Percentiles rank a stretch among this genome's conserved stretches.
These are phyloP conservation scores for Tetragonula carbonaria DNA, from an alignment of 2,888 invertebrate genomes.

Conservation along the genomic window DNA sequence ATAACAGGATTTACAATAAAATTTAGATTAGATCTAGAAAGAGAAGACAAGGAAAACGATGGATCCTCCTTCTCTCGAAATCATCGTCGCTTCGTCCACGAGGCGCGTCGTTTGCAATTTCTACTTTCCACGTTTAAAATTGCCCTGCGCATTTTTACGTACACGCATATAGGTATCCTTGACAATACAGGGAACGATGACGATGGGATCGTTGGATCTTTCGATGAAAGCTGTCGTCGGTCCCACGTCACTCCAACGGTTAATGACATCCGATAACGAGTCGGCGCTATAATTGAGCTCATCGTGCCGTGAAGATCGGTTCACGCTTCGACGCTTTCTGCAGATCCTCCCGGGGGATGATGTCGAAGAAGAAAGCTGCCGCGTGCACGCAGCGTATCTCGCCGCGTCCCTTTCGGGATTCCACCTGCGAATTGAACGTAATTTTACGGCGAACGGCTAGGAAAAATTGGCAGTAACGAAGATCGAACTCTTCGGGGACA, in stretches of 20 bases:
- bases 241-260: neutral
- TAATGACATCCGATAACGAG: slow-evolving; percentile 63
- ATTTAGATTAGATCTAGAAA: no score
- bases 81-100: neutral
- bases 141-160: neutral
- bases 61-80: no score
- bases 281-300: slow-evolving; percentile 69
- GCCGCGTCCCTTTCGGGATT: neutral
- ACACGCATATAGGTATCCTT: neutral
- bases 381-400: neutral
- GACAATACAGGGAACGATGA: neutral
- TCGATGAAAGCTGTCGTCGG: slow-evolving; percentile 6
- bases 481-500: slow-evolving; percentile 10
- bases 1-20: no score
- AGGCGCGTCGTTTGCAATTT: neutral
- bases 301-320: slow-evolving; percentile 65
- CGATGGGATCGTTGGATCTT: neutral
- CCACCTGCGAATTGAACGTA: slow-evolving; percentile 53
- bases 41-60: no score
- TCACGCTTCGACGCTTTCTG: slow-evolving; percentile 39
- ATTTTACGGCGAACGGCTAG: slow-evolving; percentile 73
- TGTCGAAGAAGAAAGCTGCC: neutral
- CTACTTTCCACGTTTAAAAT: neutral
- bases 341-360: slow-evolving; percentile 31
- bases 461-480: slow-evolving; percentile 67